phyloP scores from a whole-genome alignment of 2,888 invertebrate genomes.

The Nomada fucata region DNA sequence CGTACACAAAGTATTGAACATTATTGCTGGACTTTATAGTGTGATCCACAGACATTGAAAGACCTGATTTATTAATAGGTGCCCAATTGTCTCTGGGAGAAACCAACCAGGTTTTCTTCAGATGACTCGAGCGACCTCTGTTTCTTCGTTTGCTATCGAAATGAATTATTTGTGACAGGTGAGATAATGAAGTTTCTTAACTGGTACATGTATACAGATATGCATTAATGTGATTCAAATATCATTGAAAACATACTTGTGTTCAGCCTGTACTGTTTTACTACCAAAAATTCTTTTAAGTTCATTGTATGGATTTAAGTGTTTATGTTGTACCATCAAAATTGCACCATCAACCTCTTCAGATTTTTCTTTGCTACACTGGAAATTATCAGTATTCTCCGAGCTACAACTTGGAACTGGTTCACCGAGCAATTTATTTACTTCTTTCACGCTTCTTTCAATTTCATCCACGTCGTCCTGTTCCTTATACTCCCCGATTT shows the following conservation, averaged over 20 bases:
- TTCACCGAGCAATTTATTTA: slow-evolving; percentile 88
- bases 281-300: slow-evolving; percentile 92
- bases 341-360: slow-evolving; percentile 83
- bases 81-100: slow-evolving; percentile 90
- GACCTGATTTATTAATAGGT: slow-evolving; percentile 88
- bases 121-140: slow-evolving; percentile 85
- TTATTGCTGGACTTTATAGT: slow-evolving; percentile 81
- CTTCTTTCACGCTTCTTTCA: slow-evolving; percentile 88
- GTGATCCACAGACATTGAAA: slow-evolving; percentile 89
- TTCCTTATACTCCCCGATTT: slow-evolving; percentile 60
- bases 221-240: background rate
- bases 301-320: slow-evolving; percentile 92
- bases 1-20: slow-evolving; percentile 89
- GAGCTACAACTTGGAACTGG: slow-evolving; percentile 80
- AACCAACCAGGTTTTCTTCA: slow-evolving; percentile 89
- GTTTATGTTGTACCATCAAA: slow-evolving; percentile 88
- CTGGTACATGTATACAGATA: background rate
- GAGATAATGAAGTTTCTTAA: background rate
- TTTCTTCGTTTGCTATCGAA: slow-evolving; percentile 85
- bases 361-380: slow-evolving; percentile 57
- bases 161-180: slow-evolving; percentile 43
- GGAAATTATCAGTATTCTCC: slow-evolving; percentile 66
- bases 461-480: slow-evolving; percentile 87
- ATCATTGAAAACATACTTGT: slow-evolving; percentile 79
- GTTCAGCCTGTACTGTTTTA: slow-evolving; percentile 90